phyloP scores from a whole-genome alignment of 2,113 vertebrate species.

The Probosciger aterrimus region DNA sequence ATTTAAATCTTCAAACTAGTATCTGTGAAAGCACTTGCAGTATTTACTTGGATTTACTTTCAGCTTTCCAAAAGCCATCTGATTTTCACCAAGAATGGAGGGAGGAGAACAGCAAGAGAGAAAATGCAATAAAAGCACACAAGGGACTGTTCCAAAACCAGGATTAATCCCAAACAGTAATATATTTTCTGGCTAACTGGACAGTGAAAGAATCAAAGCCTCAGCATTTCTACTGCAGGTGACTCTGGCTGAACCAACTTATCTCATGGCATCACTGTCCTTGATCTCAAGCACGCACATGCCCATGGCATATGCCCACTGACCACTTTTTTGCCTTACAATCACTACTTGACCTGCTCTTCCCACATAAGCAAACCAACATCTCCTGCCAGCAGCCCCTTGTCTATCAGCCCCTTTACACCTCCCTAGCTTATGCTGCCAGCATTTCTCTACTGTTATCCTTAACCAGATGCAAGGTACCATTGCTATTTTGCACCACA shows the following conservation, averaged over 20 bases:
- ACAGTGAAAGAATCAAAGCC: not conserved
- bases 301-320: not conserved
- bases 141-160: not conserved
- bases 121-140: not conserved
- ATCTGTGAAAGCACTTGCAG: not conserved
- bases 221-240: not conserved
- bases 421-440: not conserved
- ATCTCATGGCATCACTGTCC: not conserved
- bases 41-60: constrained; percentile 3
- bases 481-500: not conserved
- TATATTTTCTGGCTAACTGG: not conserved
- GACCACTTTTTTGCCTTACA: not conserved
- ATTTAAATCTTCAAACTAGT: not conserved
- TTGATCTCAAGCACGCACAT: not conserved
- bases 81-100: not conserved
- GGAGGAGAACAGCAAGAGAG: not conserved
- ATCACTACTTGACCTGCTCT: not conserved
- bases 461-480: not conserved
- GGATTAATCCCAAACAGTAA: not conserved
- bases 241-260: not conserved
- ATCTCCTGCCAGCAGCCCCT: not conserved
- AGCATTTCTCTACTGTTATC: not conserved
- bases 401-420: not conserved
- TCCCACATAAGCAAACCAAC: not conserved
- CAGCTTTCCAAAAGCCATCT: not conserved